Evolutionary conservation across 2,888 invertebrate species (phyloP).

Genomic region (Linnaemya vulpina): DNA sequence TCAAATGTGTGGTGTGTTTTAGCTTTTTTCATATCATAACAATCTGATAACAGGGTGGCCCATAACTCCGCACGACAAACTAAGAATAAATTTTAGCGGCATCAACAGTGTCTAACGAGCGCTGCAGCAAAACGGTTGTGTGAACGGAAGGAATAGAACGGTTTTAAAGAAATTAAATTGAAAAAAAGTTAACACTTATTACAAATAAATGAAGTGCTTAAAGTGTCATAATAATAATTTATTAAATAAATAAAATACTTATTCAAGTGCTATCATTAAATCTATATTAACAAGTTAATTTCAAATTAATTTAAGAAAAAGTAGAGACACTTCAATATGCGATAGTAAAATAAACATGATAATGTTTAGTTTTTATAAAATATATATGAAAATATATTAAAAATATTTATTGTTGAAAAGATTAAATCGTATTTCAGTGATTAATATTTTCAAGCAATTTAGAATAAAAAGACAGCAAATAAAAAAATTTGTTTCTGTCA

Average conservation of each 20-base stretch:
- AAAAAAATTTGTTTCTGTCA: slow-evolving; percentile 7
- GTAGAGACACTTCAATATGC: neutral
- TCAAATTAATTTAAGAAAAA: slow-evolving; percentile 21
- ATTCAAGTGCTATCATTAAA: slow-evolving; percentile 3
- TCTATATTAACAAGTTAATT: slow-evolving; percentile 14
- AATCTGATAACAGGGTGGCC: slow-evolving; percentile 56
- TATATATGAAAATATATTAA: slow-evolving; percentile 3
- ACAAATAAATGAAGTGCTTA: slow-evolving; percentile 15
- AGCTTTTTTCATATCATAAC: slow-evolving; percentile 33
- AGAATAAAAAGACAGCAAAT: neutral
- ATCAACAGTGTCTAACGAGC: slow-evolving; percentile 63
- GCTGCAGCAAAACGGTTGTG: slow-evolving; percentile 69
- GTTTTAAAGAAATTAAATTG: neutral
- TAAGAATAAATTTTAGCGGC: slow-evolving; percentile 19
- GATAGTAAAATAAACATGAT: neutral
- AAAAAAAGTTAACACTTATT: slow-evolving; percentile 13
- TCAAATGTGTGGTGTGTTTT: slow-evolving; percentile 28
- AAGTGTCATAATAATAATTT: slow-evolving; percentile 13
- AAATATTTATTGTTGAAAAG: slow-evolving; percentile 15
- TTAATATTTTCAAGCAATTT: neutral
- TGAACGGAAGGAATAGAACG: slow-evolving; percentile 22
- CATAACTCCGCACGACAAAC: slow-evolving; percentile 4
- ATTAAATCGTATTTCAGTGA: slow-evolving; percentile 18
- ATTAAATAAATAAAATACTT: neutral
- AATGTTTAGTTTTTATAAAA: slow-evolving; percentile 12